Evolutionary conservation across 37 sponge, comb jelly and placozoan genomes (phyloP), one percentile per base, ranked within the genome.

Genomic region (Corticium candelabrum): DNA sequence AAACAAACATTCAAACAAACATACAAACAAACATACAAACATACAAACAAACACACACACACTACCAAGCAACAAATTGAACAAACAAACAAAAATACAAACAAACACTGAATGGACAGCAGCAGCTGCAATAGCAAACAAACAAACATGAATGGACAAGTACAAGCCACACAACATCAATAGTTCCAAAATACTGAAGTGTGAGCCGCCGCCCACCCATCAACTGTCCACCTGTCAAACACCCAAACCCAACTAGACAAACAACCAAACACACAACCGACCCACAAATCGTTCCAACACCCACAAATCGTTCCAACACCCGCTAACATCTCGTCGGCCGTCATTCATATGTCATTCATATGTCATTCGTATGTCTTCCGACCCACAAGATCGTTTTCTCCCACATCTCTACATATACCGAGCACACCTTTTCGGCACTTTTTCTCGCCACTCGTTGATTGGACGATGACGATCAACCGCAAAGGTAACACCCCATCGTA

Each of bases 211-310:
- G 3, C 41, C n/a, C 39, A 31, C 41, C n/a, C 38, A 37, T 34
- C 27, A 34, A 69, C 69, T 32, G 34, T 30, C 68, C 75, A 40
- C 39, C 50, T 67, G 0, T 35, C 68, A 1, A 68, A 74, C 69
- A 32, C 79, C 67, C 79, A 2, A 68, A 69, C 79, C 1, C 79
- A 70, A 68, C 1, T 69, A 70, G 69, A 2, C 79, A 79, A 68
- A 35, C 79, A 79, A 68, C 15, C 68, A 79, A 34, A 35, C 79
- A 79, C 79, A 3, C 41, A 40, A 32, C 15, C 2, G 35, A 68
- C 2, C 3, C 0, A 71, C 30, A 35, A 3, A 37, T 32, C 0
- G n/a, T n/a, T 1, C 40, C 3, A 43, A 21, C 11, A 43, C 11
- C 11, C 11, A 43, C 56, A 43, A 5, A 43, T 43, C 5, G 11